Conservation (phyloP, 1,140 invertebrate genomes). For the Sycophaga agraensis region DNA sequence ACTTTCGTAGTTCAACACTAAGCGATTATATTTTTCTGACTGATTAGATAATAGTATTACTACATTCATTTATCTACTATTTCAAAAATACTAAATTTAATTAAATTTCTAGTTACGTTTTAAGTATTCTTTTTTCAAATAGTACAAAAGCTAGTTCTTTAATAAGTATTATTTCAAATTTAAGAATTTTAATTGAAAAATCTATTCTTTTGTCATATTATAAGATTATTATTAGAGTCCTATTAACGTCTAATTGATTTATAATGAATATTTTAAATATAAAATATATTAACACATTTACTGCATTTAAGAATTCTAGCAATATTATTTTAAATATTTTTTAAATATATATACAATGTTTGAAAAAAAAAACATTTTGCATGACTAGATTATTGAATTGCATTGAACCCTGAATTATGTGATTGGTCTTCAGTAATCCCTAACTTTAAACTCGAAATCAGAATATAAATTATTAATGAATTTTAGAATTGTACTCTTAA, state of each 20-base stretch:
- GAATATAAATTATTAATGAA: not conserved
- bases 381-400: not conserved
- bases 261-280: too few relatives aligned
- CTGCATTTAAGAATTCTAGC: too few relatives aligned
- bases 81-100: not conserved
- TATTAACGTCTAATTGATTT: too few relatives aligned
- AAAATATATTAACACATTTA: too few relatives aligned
- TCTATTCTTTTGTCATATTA: too few relatives aligned
- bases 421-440: not conserved
- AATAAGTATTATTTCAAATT: too few relatives aligned
- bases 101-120: not conserved
- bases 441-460: not conserved
- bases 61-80: not conserved
- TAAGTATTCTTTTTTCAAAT: too few relatives aligned
- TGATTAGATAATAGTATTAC: not conserved
- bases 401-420: not conserved
- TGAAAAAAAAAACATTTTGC: not conserved
- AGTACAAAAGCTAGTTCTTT: too few relatives aligned
- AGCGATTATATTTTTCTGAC: not conserved
- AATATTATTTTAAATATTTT: too few relatives aligned
- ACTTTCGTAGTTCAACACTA: not conserved
- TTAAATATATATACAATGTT: not conserved
- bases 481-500: not conserved
- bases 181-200: too few relatives aligned
- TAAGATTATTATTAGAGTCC: too few relatives aligned